Evolutionary conservation across 2,888 invertebrate species (phyloP), one percentile per base, ranked within the genome.

Genomic region (Panzeria rudis): DNA sequence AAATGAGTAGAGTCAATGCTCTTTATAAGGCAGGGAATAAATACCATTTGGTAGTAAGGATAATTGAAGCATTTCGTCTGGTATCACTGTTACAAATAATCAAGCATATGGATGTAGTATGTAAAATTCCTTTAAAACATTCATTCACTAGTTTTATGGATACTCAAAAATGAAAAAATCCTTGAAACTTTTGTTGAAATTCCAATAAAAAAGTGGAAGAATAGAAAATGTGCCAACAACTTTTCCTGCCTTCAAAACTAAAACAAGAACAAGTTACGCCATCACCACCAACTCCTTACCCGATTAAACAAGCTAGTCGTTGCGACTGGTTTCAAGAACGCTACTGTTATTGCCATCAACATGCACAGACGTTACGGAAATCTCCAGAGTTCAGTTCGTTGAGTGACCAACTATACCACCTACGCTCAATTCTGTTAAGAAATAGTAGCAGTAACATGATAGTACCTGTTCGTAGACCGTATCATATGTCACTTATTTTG

Each of bases 161-260:
- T 11, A 6, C 7, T 2, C 23, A 75, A 52, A 44, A 64, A 54
- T 20, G 13, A 41, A 59, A 35, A 32, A 35, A 35, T 4, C 8
- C 0, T 9, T 59, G 23, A 41, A 71, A 32, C 8, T 32, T 20
- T 54, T 23, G 56, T 41, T 35, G 0, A 41, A 54, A 73, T 23
- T 50, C 8, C 4, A 23, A 35, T 50, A 17, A 75, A 25, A 61
- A 44, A 32, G 17, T n/a, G 25, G 3, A 23, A 20, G 23, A 15
- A 38, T 15, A 15, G 29, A 69, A 38, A 72, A 85, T 85, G 85
- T 78, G 69, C 64, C 85, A 78, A 85, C 54, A 59, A 52, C 44
- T 73, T 72, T 72, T 20, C 76, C 72, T 61, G 72, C 72, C 32
- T 72, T 66, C 38, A 23, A 50, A 52, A 17, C 44, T 41, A 23